These are phyloP conservation scores for Lampropteryx suffumata DNA, from an alignment of 2,888 invertebrate genomes.

Conservation along the genomic window DNA sequence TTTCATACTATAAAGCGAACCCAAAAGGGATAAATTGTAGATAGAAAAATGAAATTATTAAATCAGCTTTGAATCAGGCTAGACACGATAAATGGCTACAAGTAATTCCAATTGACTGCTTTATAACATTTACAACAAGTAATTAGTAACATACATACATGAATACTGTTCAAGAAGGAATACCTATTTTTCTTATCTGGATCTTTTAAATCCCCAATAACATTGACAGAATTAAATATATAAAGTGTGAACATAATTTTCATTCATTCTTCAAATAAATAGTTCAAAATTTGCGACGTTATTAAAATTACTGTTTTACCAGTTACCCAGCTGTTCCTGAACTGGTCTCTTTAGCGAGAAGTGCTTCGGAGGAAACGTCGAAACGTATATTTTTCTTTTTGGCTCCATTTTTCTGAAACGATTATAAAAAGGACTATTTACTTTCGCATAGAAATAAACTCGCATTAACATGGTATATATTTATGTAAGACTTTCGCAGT, in stretches of 20 bases:
- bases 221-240: conserved; percentile 16
- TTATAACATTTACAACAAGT: not conserved
- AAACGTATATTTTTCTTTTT: conserved; percentile 77
- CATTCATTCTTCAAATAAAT: conserved; percentile 22
- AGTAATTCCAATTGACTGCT: no score
- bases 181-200: not conserved
- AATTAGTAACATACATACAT: not conserved
- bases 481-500: no score
- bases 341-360: conserved; percentile 58
- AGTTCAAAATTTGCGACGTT: conserved; percentile 12
- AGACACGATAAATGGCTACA: not conserved
- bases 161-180: not conserved
- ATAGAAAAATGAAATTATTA: not conserved
- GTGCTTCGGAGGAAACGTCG: conserved; percentile 70
- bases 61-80: not conserved
- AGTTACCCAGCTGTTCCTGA: conserved; percentile 53
- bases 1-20: conserved; percentile 8
- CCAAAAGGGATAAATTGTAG: conserved; percentile 10
- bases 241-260: conserved; percentile 23
- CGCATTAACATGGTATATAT: no score
- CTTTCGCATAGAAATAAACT: no score
- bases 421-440: not conserved
- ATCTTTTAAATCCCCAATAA: conserved; percentile 2
- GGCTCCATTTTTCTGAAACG: conserved; percentile 57
- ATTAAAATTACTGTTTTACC: conserved; percentile 7